Percentiles rank a stretch among this genome's conserved stretches.
phyloP scores from a whole-genome alignment of 2,113 vertebrate species.

The Ceratotherium simum region DNA sequence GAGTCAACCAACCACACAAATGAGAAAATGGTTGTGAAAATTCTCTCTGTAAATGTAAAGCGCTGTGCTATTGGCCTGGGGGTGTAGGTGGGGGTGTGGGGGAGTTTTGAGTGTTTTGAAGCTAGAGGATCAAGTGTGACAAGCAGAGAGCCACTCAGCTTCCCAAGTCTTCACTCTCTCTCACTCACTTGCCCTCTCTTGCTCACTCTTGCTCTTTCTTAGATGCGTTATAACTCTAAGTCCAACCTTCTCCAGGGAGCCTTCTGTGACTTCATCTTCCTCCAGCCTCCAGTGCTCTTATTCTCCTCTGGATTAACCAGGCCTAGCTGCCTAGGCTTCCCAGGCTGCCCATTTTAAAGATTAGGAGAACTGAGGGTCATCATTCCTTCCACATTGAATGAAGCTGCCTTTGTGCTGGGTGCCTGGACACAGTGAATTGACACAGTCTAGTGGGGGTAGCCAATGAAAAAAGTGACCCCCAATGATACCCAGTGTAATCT shows the following conservation, averaged over 20 bases:
- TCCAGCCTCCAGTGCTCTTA: not conserved
- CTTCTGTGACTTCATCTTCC: not conserved
- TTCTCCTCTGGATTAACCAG: not conserved
- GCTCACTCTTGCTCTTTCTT: not conserved
- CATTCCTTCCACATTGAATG: not conserved
- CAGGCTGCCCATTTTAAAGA: not conserved
- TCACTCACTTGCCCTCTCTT: not conserved
- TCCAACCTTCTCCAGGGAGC: not conserved
- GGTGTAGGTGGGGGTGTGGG: not conserved
- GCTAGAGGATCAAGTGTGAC: not conserved
- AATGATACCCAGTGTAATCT: not conserved
- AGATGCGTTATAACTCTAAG: not conserved
- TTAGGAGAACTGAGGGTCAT: not conserved
- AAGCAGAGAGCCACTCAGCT: not conserved
- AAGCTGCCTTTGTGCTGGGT: not conserved
- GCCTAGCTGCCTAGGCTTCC: not conserved
- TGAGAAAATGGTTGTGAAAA: not conserved
- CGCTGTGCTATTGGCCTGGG: not conserved
- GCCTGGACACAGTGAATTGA: not conserved
- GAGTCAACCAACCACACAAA: not conserved
- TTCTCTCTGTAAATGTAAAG: not conserved
- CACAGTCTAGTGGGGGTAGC: not conserved
- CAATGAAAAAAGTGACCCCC: not conserved
- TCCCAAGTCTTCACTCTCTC: not conserved
- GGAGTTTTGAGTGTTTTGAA: not conserved